Base-by-base conservation (phyloP, 2,888 invertebrate species). In the Plusia festucae region DNA sequence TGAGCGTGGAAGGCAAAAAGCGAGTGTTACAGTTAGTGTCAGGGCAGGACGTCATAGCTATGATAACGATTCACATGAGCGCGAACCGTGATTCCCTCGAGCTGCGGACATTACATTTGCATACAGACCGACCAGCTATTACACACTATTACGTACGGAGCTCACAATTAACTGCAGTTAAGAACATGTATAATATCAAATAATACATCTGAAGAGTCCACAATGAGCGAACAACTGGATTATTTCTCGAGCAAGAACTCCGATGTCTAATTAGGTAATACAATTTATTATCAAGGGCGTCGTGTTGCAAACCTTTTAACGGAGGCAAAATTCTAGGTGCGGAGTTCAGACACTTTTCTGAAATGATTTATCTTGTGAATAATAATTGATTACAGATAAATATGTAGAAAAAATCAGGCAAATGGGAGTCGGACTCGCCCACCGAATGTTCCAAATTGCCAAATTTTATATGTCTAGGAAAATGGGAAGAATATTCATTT, bases 81-180 rank as follows among this genome's bases (percentile, higher is more conserved):
- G 71, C 46, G 65, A 51, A 57, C 63, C 70, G 63, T 72, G 78
- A 72, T 72, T 68, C 68, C 80, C 64, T 66, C 61, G 40, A 67
- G 62, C 60, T 32, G 55, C 68, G 72, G 69, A 76, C 73, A 65
- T 67, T 58, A 58, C 65, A 82, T 85, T 82, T 81, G 78, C 82
- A 81, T 83, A 77, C 71, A 77, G 63, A 70, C 68, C 62, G 63
- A 59, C 65, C 34, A 34, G 46, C 40, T 52, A 60, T 55, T 64
- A 64, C 58, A 60, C 13, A 53, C 52, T 44, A 70, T 74, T 75
- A 78, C 56, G 27, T 61, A 65, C 55, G 53, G 61, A 53, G 20
- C 56, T 40, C 46, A 65, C 51, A 56, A 65, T 68, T 51, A 73
- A 51, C 51, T 40, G 16, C 44, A 51, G 27, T 56, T 59, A 67